A percentile compares a stretch with the other conserved stretches of the same genome.
phyloP scores from a whole-genome alignment of 2,888 invertebrate species.

The Hymenopus coronatus region DNA sequence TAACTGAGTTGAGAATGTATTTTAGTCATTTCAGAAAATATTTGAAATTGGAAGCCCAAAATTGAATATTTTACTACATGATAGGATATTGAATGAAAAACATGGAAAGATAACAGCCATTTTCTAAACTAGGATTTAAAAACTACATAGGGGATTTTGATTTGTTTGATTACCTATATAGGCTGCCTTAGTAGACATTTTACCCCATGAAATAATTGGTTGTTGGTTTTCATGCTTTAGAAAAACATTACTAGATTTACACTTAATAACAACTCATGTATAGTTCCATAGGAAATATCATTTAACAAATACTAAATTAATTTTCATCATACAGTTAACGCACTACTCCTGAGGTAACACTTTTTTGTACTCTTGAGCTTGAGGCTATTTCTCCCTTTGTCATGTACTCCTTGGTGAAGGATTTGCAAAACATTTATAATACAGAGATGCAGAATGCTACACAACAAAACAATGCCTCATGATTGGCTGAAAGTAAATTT shows the following conservation, averaged over 20 bases:
- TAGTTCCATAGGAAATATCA: background rate
- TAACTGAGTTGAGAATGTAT: background rate
- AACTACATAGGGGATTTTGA: background rate
- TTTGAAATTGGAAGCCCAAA: background rate
- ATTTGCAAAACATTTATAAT: background rate
- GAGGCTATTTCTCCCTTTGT: constrained; percentile 30
- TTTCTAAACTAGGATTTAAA: background rate
- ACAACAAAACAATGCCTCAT: background rate
- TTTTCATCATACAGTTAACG: constrained; percentile 28
- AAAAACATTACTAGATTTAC: background rate
- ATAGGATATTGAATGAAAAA: background rate
- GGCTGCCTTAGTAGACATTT: background rate
- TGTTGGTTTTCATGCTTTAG: background rate
- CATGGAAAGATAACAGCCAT: background rate
- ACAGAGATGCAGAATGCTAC: background rate
- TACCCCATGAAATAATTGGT: background rate
- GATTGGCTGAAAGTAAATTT: too few relatives aligned
- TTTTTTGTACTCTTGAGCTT: constrained; percentile 40
- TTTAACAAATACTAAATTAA: constrained; percentile 7
- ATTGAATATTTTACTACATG: background rate
- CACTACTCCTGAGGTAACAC: constrained; percentile 49
- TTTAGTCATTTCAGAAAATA: background rate
- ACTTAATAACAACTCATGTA: background rate
- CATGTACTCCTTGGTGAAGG: constrained; percentile 28
- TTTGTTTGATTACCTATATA: background rate